Percentiles rank a stretch among this genome's conserved stretches.
Evolutionary conservation across 2,888 invertebrate genomes (phyloP).

Genomic region (Marasmarcha lunaedactyla): DNA sequence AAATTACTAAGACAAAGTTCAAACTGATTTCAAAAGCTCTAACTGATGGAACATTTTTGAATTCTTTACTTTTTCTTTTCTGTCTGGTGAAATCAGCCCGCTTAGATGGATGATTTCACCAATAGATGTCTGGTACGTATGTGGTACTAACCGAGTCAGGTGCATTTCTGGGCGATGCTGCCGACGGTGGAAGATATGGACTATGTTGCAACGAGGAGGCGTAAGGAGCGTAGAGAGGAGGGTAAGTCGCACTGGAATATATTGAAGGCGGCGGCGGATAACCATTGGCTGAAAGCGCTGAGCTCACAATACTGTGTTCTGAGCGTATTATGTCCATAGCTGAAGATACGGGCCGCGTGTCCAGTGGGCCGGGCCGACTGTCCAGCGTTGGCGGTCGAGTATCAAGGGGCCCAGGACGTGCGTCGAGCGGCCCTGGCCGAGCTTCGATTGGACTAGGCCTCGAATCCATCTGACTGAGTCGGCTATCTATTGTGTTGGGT

Average conservation of each 20-base stretch:
- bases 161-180: conserved; percentile 73
- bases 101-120: no score
- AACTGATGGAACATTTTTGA: no score
- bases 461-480: background rate
- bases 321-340: conserved; percentile 57
- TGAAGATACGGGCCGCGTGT: conserved; percentile 35
- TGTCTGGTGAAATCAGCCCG: no score
- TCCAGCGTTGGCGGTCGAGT: conserved; percentile 10
- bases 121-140: no score
- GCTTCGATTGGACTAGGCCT: background rate
- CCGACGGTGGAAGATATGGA: conserved; percentile 77
- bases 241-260: conserved; percentile 71
- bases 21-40: no score
- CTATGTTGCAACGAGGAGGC: conserved; percentile 79
- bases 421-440: background rate
- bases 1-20: no score
- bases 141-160: conserved; percentile 64
- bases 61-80: no score
- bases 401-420: conserved; percentile 26
- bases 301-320: conserved; percentile 44
- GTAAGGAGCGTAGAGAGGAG: conserved; percentile 84
- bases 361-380: conserved; percentile 24
- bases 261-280: conserved; percentile 76
- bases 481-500: conserved; percentile 20
- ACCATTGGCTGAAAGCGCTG: conserved; percentile 75